Evolutionary conservation across 2,113 vertebrate genomes (phyloP).

Genomic region (Urocitellus parryii): DNA sequence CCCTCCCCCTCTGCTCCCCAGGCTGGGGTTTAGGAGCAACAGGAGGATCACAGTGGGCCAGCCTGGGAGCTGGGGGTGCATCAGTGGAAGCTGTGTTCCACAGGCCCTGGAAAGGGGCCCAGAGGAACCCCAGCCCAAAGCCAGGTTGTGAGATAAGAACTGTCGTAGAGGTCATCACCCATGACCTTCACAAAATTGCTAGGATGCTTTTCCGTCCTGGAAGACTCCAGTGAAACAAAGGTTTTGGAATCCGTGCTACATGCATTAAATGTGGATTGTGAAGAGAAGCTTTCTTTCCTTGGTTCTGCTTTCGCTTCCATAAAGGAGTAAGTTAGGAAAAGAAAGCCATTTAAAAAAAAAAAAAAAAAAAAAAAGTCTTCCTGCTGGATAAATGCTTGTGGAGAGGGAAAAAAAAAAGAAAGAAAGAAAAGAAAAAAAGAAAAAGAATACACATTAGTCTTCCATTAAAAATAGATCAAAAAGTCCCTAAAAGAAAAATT

Average conservation of each 20-base stretch:
- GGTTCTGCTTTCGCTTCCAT: neutral
- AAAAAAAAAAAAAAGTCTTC: neutral
- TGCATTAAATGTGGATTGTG: neutral
- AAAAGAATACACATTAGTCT: conserved; percentile 19
- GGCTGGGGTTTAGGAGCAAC: neutral
- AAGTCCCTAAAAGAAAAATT: conserved; percentile 48
- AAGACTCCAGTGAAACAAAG: neutral
- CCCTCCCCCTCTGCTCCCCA: neutral
- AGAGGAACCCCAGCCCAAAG: neutral
- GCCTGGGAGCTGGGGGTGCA: neutral
- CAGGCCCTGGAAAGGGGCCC: too few species aligned
- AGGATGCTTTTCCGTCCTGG: neutral
- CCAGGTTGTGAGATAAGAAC: rapidly evolving
- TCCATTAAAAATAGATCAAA: conserved; percentile 74
- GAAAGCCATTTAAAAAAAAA: conserved; percentile 3
- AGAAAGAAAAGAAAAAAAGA: neutral
- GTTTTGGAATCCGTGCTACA: neutral
- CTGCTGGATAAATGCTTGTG: conserved; percentile 25
- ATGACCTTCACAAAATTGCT: neutral
- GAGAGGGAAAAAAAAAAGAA: too few species aligned
- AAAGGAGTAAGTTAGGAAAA: conserved; percentile 1
- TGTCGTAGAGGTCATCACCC: rapidly evolving
- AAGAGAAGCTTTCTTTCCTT: neutral
- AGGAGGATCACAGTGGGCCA: rapidly evolving
- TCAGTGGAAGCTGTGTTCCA: too few species aligned